Evolutionary conservation across 2,888 invertebrate genomes (phyloP), one percentile per base, ranked within the genome.

Genomic region (Nudaria mundana): DNA sequence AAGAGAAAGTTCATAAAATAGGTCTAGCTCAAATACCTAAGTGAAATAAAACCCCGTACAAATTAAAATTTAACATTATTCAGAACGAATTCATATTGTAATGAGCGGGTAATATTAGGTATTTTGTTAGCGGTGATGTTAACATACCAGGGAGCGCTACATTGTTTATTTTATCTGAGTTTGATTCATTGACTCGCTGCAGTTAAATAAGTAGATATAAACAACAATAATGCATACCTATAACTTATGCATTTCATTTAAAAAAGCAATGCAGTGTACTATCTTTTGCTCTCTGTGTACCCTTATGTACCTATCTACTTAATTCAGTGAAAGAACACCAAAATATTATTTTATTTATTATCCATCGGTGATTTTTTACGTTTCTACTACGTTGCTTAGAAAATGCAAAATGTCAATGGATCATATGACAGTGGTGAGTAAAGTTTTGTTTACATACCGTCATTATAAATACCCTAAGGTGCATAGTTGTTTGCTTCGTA

Each of bases 361-460:
- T 31, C 11, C 12, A 12, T 12, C 12, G 15, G 8, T 28, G 15
- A 30, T 12, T 33, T 15, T 11, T 3, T 30, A 8, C 12, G 13
- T 16, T 14, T 3, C 14, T 30, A 30, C 15, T 2, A 12, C 8
- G 12, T 22, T 13, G 22, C 29, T 14, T 16, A 39, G 20, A 65
- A 36, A 55, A 86, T 85, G 86, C 74, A 84, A 61, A 79, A 78
- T 64, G 81, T 81, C 63, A 80, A 80, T 65, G 82, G 73, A 49
- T 87, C 83, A 24, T 87, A 81, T 62, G 79, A 79, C 51, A 88
- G 87, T 56, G 76, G 87, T 88, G 60, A 85, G 86, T 80, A 39
- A 42, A 43, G 35, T 42, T 66, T 63, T 56, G 55, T 66, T 59
- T 52, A 59, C 50, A 61, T 71, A 78, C 73, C 73, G 57, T 61